phyloP scores from a whole-genome alignment of 2,797 vertebrate genomes.

The Labroides dimidiatus region DNA sequence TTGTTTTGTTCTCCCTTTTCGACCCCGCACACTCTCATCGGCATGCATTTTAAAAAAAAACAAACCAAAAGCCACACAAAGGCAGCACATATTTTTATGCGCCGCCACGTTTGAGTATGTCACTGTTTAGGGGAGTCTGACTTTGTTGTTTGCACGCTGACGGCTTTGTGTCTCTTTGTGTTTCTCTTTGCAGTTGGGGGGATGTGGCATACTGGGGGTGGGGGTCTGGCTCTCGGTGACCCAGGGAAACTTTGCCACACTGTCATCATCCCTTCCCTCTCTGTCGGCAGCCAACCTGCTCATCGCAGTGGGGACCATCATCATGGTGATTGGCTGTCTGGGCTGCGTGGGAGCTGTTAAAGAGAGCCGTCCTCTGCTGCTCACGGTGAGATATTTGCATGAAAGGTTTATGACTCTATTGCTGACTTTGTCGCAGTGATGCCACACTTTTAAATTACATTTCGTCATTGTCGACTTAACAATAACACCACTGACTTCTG shows the following conservation, averaged over 20 bases:
- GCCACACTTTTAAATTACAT: background rate
- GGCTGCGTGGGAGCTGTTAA: conserved; percentile 97
- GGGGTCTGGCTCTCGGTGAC: conserved; percentile 98
- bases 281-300: conserved; percentile 97
- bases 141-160: conserved; percentile 26
- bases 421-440: conserved; percentile 4
- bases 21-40: background rate
- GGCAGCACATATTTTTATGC: conserved; percentile 6
- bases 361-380: conserved; percentile 94
- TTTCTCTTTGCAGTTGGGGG: conserved; percentile 88
- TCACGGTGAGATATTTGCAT: conserved; percentile 88
- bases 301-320: conserved; percentile 91
- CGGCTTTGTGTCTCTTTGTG: conserved; percentile 39
- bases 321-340: conserved; percentile 98
- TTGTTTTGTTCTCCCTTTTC: conserved; percentile 2
- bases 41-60: background rate
- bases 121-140: background rate
- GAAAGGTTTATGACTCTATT: background rate
- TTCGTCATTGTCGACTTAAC: conserved; percentile 14
- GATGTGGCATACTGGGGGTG: conserved; percentile 96
- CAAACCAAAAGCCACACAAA: conserved; percentile 4
- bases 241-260: conserved; percentile 97
- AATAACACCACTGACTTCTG: background rate
- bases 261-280: conserved; percentile 95
- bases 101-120: background rate